Evolutionary conservation across 2,797 vertebrate genomes (phyloP).

Genomic region (Anguilla anguilla): DNA sequence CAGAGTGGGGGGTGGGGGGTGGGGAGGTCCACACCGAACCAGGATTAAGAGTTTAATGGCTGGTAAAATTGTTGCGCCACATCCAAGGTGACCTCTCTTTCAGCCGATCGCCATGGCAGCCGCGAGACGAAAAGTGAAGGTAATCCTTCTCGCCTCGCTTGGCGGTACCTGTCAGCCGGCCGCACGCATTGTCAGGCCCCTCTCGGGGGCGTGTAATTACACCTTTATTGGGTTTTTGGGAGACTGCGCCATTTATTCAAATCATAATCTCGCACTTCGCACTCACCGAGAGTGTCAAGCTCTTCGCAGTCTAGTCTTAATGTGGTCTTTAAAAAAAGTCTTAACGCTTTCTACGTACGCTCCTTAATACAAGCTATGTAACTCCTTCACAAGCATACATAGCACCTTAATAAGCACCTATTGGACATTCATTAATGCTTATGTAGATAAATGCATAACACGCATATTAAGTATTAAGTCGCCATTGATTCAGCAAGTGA

Average conservation of each 20-base stretch:
- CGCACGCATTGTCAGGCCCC: conserved; percentile 63
- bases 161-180: conserved; percentile 65
- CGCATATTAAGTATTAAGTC: background rate
- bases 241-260: conserved; percentile 73
- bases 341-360: background rate
- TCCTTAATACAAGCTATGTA: background rate
- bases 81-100: conserved; percentile 76
- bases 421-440: background rate
- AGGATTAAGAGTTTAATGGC: conserved; percentile 79
- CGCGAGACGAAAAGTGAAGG: conserved; percentile 65
- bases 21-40: conserved; percentile 57
- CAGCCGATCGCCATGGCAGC: conserved; percentile 63
- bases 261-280: conserved; percentile 62
- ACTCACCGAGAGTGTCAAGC: conserved; percentile 46
- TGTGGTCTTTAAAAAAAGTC: background rate
- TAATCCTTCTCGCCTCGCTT: conserved; percentile 73
- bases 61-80: conserved; percentile 77
- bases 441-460: background rate
- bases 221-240: conserved; percentile 74
- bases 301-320: background rate
- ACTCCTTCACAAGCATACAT: background rate
- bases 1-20: conserved; percentile 45
- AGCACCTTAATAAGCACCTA: background rate
- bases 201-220: conserved; percentile 74
- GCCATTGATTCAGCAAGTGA: background rate